These are phyloP conservation scores for Moxostoma hubbsi DNA, from an alignment of 2,797 vertebrate genomes.

Conservation along the genomic window DNA sequence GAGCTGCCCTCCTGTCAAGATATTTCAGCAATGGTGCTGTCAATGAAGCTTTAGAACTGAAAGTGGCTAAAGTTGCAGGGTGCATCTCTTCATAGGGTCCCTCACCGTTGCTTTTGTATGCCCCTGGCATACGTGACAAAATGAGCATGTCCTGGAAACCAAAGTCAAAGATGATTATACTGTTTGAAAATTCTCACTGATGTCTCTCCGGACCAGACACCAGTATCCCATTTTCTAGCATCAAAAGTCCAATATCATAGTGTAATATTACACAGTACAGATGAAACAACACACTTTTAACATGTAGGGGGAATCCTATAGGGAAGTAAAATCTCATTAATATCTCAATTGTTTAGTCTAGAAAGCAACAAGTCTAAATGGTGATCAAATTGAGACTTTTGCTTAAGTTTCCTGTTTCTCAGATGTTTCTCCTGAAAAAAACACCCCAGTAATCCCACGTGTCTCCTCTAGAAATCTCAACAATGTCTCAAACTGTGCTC, in stretches of 20 bases:
- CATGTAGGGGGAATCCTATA: neutral
- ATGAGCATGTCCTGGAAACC: slow-evolving; percentile 31
- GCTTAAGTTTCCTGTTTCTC: too few species aligned
- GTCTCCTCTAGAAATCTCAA: too few species aligned
- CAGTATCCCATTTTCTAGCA: neutral
- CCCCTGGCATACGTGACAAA: slow-evolving; percentile 31
- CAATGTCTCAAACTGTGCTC: too few species aligned
- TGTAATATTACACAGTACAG: neutral
- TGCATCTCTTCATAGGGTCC: slow-evolving; percentile 10
- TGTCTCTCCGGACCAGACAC: slow-evolving; percentile 7
- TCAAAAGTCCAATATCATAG: slow-evolving; percentile 12
- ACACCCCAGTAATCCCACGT: too few species aligned
- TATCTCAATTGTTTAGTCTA: too few species aligned
- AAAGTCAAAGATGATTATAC: slow-evolving; percentile 43
- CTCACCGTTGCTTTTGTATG: slow-evolving; percentile 5
- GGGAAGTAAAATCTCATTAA: too few species aligned
- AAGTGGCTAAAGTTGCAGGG: neutral
- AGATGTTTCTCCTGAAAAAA: too few species aligned
- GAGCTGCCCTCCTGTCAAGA: slow-evolving; percentile 31
- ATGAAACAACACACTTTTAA: slow-evolving; percentile 24
- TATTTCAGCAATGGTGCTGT: neutral
- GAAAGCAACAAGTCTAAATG: too few species aligned
- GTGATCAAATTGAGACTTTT: too few species aligned
- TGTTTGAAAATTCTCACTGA: slow-evolving; percentile 7
- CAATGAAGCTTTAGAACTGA: slow-evolving; percentile 14